Evolutionary conservation across 2,888 invertebrate species (phyloP).

Genomic region (Cephus rjabovi): DNA sequence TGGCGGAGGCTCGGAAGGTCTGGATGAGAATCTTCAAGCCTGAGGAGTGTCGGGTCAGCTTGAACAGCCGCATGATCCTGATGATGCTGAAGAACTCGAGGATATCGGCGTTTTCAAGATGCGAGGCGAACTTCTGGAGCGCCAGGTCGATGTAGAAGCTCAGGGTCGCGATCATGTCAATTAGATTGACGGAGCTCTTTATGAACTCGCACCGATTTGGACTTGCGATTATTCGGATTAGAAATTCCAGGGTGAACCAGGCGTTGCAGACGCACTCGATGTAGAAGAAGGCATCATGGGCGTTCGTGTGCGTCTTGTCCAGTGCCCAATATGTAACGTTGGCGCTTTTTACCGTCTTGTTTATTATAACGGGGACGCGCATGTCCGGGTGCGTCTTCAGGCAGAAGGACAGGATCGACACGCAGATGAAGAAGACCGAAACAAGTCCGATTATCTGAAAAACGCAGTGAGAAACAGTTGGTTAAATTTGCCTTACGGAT

Average conservation of each 20-base stretch:
- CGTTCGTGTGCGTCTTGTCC: constrained; percentile 93
- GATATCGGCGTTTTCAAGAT: constrained; percentile 94
- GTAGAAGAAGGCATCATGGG: constrained; percentile 97
- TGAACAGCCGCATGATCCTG: constrained; percentile 97
- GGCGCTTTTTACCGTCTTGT: constrained; percentile 82
- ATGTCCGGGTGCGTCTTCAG: constrained; percentile 99
- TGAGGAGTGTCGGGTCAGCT: constrained; percentile 95
- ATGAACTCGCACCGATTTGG: constrained; percentile 96
- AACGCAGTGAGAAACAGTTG: constrained; percentile 14
- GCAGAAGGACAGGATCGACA: constrained; percentile 99
- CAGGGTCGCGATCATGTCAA: constrained; percentile 98
- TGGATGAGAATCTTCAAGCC: constrained; percentile 98
- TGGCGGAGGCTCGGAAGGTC: constrained; percentile 96
- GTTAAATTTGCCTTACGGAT: neutral
- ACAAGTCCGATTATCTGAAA: constrained; percentile 96
- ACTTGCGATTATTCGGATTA: constrained; percentile 91
- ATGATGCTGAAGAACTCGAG: constrained; percentile 98
- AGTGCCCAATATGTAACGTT: constrained; percentile 84
- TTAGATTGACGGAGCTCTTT: constrained; percentile 97
- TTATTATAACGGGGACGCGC: constrained; percentile 89
- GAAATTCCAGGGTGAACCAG: constrained; percentile 98
- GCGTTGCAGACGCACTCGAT: constrained; percentile 98
- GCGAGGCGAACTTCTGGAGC: constrained; percentile 89
- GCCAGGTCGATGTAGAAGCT: constrained; percentile 97
- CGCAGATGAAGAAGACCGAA: constrained; percentile 99